Percentiles rank a stretch among this genome's conserved stretches.
These are phyloP conservation scores for Gadus macrocephalus DNA, from an alignment of 2,113 vertebrate genomes.

Conservation along the genomic window DNA sequence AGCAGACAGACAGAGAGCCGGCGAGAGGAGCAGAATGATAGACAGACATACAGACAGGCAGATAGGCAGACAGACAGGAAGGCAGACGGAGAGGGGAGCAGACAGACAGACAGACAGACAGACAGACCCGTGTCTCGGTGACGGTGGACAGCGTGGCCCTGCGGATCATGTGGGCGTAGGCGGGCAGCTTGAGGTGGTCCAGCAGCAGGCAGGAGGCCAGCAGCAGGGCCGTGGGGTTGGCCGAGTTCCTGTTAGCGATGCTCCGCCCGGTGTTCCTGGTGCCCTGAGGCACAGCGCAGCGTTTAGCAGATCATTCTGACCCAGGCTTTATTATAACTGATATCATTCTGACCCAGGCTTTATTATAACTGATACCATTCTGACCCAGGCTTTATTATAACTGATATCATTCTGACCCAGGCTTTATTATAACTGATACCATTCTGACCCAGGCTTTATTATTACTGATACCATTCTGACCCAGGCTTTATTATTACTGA, in stretches of 20 bases:
- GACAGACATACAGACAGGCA: neutral
- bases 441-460: too few relatives aligned
- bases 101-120: neutral
- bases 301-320: too few relatives aligned
- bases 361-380: too few relatives aligned
- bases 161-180: slow-evolving; percentile 75
- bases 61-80: neutral
- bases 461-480: too few relatives aligned
- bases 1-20: neutral
- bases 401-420: too few relatives aligned
- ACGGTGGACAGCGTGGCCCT: slow-evolving; percentile 74
- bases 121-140: slow-evolving; percentile 66
- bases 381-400: too few relatives aligned
- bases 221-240: slow-evolving; percentile 80
- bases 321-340: too few relatives aligned
- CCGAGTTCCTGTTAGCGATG: slow-evolving; percentile 77
- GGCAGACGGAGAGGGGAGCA: neutral
- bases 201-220: slow-evolving; percentile 81
- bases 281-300: slow-evolving; percentile 58
- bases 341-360: too few relatives aligned
- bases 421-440: too few relatives aligned
- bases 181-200: slow-evolving; percentile 75
- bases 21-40: neutral
- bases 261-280: slow-evolving; percentile 84
- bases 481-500: too few relatives aligned